phyloP scores from a whole-genome alignment of 2,797 vertebrate genomes.

The Gymnocypris eckloni region DNA sequence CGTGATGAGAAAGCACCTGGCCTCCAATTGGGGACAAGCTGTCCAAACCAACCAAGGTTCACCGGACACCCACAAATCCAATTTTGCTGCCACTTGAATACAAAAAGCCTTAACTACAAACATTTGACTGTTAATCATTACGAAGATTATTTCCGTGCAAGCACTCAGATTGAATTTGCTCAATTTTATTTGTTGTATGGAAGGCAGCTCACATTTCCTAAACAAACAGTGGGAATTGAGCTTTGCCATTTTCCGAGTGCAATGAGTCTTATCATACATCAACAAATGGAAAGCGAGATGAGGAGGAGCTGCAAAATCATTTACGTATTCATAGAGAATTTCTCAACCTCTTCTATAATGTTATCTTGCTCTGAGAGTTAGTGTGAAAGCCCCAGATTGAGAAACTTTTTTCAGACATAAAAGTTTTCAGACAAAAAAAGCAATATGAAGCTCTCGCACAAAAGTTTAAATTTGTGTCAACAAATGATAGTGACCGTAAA shows the following conservation, averaged over 20 bases:
- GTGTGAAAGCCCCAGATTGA: not conserved
- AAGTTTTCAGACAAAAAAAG: not conserved
- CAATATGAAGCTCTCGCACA: not conserved
- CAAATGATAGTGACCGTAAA: not conserved
- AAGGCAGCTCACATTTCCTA: conserved; percentile 48
- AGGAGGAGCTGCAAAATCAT: conserved; percentile 36
- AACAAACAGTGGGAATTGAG: conserved; percentile 37
- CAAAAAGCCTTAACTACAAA: conserved; percentile 4
- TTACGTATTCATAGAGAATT: conserved; percentile 35
- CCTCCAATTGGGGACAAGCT: conserved; percentile 9
- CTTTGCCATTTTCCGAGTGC: conserved; percentile 41
- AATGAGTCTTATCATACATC: conserved; percentile 43
- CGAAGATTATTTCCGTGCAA: conserved; percentile 19
- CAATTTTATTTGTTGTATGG: conserved; percentile 38
- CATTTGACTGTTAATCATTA: conserved; percentile 31
- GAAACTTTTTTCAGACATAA: not conserved
- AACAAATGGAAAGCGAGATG: conserved; percentile 41
- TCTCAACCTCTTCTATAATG: conserved; percentile 26
- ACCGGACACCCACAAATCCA: not conserved
- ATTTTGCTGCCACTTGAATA: not conserved
- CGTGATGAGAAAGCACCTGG: conserved; percentile 19
- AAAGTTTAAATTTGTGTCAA: not conserved
- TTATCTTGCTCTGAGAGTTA: not conserved
- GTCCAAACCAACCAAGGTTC: not conserved
- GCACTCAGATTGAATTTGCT: conserved; percentile 42